phyloP scores from a whole-genome alignment of 2,113 vertebrate species.

The Vulpes lagopus region DNA sequence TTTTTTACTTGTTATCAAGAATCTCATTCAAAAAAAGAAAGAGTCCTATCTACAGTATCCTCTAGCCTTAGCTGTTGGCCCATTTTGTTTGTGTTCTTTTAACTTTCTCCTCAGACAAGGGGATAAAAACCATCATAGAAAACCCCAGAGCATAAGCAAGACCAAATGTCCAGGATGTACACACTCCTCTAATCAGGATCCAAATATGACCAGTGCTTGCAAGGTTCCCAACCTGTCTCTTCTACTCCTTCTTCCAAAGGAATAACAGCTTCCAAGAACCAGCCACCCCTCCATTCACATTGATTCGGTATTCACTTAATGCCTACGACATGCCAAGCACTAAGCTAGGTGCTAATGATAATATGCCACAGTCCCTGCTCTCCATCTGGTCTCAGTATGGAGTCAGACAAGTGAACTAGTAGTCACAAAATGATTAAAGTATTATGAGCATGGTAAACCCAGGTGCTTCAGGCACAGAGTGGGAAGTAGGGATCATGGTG shows the following conservation, averaged over 20 bases:
- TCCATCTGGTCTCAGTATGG: not conserved
- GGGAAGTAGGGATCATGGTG: not conserved
- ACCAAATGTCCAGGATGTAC: not conserved
- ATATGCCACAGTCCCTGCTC: not conserved
- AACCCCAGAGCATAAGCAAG: not conserved
- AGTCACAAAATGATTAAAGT: not conserved
- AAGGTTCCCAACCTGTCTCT: not conserved
- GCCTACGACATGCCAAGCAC: not conserved
- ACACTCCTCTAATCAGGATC: not conserved
- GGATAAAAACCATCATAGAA: not conserved
- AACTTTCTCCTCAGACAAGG: not conserved
- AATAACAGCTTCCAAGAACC: not conserved
- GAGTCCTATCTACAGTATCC: not conserved
- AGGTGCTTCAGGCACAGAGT: not conserved
- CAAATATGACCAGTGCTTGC: not conserved
- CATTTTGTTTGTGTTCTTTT: constrained; percentile 22
- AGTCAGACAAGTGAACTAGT: not conserved
- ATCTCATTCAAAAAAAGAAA: not conserved
- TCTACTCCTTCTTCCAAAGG: not conserved
- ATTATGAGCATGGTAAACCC: not conserved
- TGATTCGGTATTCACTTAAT: not conserved
- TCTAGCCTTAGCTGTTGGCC: not conserved
- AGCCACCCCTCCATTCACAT: not conserved
- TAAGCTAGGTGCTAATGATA: not conserved
- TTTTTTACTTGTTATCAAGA: not conserved